phyloP scores from a whole-genome alignment of 23 tunicate species.

The Aplidium turbinatum region DNA sequence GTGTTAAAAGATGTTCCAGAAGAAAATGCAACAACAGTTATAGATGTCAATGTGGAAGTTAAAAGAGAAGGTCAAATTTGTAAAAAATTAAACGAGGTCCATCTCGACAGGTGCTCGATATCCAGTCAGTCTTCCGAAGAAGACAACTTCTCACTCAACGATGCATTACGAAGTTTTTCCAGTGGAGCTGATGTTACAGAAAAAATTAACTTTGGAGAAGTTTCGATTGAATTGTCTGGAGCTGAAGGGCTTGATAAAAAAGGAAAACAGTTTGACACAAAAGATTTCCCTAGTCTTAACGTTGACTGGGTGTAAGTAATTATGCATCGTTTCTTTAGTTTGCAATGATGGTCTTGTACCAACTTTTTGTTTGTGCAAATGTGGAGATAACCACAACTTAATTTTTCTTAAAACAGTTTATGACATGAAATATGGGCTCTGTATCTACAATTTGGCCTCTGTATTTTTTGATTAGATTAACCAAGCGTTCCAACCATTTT shows the following conservation, averaged over 20 bases:
- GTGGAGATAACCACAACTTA: neutral
- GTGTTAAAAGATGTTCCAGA: neutral
- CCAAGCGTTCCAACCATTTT: no score
- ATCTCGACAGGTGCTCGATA: constrained; percentile 6
- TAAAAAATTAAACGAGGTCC: neutral
- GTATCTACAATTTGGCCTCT: no score
- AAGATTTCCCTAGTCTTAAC: neutral
- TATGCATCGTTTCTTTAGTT: neutral
- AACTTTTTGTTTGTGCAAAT: neutral
- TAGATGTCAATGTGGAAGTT: neutral
- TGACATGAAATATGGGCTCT: no score
- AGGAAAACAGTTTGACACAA: neutral
- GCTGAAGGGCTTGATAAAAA: neutral
- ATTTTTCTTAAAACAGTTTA: neutral
- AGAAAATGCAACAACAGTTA: neutral
- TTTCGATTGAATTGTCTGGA: neutral
- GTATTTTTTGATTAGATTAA: no score
- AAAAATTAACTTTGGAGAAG: constrained; percentile 10
- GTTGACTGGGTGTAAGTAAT: constrained; percentile 55
- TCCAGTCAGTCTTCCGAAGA: constrained; percentile 34
- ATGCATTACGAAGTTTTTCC: constrained; percentile 7
- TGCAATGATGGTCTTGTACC: neutral
- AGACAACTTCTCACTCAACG: constrained; percentile 23
- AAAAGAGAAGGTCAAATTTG: neutral
- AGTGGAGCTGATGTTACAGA: neutral